Evolutionary conservation across 2,888 invertebrate genomes (phyloP).

Genomic region (Boloria euphrosyne): DNA sequence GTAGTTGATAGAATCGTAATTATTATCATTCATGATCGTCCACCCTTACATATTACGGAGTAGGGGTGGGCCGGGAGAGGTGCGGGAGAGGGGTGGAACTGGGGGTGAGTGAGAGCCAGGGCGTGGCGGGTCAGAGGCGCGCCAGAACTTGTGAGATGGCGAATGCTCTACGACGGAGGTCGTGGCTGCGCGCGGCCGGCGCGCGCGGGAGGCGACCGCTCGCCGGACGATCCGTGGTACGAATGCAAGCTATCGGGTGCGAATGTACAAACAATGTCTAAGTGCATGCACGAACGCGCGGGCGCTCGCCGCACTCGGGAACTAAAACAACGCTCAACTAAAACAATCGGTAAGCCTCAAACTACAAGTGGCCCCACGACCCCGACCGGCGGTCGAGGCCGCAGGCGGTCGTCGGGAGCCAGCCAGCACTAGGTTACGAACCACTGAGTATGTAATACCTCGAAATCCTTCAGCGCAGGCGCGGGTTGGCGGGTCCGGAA

Average conservation of each 20-base stretch:
- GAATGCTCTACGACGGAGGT: conserved; percentile 80
- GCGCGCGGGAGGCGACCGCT: conserved; percentile 71
- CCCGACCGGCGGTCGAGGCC: conserved; percentile 74
- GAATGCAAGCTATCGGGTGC: conserved; percentile 81
- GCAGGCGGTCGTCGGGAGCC: conserved; percentile 74
- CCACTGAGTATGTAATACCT: conserved; percentile 84
- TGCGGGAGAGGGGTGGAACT: conserved; percentile 35
- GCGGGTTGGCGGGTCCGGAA: conserved; percentile 86
- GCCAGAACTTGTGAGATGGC: conserved; percentile 83
- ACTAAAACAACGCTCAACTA: conserved; percentile 82
- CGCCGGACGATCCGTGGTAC: conserved; percentile 76
- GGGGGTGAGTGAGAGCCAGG: conserved; percentile 34
- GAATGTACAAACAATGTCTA: conserved; percentile 80
- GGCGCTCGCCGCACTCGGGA: conserved; percentile 80
- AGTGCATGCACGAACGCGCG: conserved; percentile 79
- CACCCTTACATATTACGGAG: conserved; percentile 8
- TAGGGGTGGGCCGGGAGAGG: conserved; percentile 43
- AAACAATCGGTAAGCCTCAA: conserved; percentile 83
- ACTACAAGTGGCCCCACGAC: conserved; percentile 83
- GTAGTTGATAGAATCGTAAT: no score
- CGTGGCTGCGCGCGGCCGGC: conserved; percentile 59
- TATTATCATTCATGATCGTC: conserved; percentile 2
- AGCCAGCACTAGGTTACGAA: conserved; percentile 80
- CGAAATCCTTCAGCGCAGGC: conserved; percentile 91
- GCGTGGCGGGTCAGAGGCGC: conserved; percentile 49